Evolutionary conservation across 2,113 vertebrate species (phyloP).

Genomic region (Elephantulus edwardii): DNA sequence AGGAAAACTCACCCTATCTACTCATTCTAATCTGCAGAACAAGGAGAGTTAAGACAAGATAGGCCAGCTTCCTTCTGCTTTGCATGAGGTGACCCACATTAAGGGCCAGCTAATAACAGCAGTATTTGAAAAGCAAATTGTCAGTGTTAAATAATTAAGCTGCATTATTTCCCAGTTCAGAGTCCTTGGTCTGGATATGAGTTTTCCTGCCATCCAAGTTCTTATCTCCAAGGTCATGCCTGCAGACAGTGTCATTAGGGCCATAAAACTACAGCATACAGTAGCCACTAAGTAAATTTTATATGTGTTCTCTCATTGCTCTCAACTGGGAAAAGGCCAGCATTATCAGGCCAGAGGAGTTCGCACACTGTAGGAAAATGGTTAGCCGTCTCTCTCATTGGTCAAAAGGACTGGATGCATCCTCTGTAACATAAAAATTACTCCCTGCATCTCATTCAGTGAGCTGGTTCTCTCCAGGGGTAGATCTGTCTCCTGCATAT

Average conservation of each 20-base stretch:
- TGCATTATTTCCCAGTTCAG: neutral
- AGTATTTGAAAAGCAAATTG: neutral
- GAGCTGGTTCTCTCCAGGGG: conserved; percentile 67
- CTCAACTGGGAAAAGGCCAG: conserved; percentile 44
- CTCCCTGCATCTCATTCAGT: conserved; percentile 56
- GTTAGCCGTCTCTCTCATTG: conserved; percentile 46
- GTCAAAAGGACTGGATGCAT: conserved; percentile 49
- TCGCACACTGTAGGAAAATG: conserved; percentile 48
- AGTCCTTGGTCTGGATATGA: neutral
- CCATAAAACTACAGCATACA: neutral
- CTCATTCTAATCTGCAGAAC: neutral
- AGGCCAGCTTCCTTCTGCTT: neutral
- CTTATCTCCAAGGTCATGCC: neutral
- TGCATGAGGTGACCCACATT: neutral
- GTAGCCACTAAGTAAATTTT: conserved; percentile 65
- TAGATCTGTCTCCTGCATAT: conserved; percentile 63
- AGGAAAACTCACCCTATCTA: neutral
- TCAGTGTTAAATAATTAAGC: neutral
- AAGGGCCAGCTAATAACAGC: neutral
- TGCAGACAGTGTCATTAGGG: neutral
- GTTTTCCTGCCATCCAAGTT: neutral
- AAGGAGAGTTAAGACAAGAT: neutral
- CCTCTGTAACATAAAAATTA: conserved; percentile 55
- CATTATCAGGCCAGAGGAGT: neutral
- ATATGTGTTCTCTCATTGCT: conserved; percentile 21